Conservation (phyloP, 2,888 invertebrate genomes). For the Mythimna lalbum region DNA sequence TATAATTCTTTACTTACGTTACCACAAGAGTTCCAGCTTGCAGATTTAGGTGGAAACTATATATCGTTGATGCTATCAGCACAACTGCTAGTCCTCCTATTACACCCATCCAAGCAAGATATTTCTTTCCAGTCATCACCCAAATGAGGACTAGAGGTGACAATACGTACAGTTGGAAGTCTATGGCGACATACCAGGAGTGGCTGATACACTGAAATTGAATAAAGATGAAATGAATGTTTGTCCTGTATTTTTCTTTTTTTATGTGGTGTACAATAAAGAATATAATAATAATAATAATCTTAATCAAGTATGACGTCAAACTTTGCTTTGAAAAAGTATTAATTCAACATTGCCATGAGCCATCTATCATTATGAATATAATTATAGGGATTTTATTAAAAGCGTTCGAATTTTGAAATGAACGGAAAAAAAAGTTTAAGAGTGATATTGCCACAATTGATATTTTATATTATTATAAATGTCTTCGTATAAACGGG, state of each 20-base stretch:
- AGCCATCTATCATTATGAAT: too few relatives aligned
- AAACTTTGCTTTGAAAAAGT: neutral
- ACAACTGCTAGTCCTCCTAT: slow-evolving; percentile 44
- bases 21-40: slow-evolving; percentile 41
- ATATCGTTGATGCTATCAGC: slow-evolving; percentile 53
- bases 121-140: slow-evolving; percentile 67
- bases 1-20: slow-evolving; percentile 41
- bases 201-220: slow-evolving; percentile 73
- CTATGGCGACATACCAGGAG: slow-evolving; percentile 75
- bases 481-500: too few relatives aligned
- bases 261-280: too few relatives aligned
- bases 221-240: neutral
- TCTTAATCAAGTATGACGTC: neutral
- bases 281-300: too few relatives aligned
- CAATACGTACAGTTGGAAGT: slow-evolving; percentile 73
- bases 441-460: too few relatives aligned
- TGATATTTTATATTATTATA: too few relatives aligned
- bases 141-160: slow-evolving; percentile 75
- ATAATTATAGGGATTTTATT: too few relatives aligned
- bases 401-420: too few relatives aligned
- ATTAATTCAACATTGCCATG: too few relatives aligned
- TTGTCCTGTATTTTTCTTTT: too few relatives aligned
- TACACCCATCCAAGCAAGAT: slow-evolving; percentile 70
- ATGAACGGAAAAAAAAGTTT: too few relatives aligned
- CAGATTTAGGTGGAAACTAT: slow-evolving; percentile 55